Evolutionary conservation across 2,113 vertebrate genomes (phyloP), one percentile per base, ranked within the genome.

Genomic region (Plecturocebus donacophilus): DNA sequence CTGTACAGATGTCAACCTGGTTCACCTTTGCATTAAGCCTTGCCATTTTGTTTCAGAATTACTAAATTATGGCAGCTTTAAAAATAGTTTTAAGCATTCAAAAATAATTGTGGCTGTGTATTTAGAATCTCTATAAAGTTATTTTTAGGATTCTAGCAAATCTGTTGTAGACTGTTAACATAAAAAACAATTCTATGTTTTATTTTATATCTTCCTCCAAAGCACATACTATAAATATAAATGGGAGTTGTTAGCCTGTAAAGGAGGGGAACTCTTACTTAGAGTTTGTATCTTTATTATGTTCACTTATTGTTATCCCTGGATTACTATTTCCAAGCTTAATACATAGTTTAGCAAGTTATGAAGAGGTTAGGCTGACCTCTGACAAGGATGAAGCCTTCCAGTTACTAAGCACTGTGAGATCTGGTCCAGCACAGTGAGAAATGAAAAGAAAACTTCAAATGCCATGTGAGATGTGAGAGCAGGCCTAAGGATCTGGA

Each of bases 21-120:
- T 90, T 97, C 56, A 84, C 17, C 38, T 70, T 88, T 77, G 27
- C 47, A 35, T 47, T 94, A 84, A 40, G 16, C 14, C 68, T 66
- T 96, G 73, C 38, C 7, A 45, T 84, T 95, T 94, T 87, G 90
- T 93, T 96, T 96, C 40, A 87, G 47, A 92, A 95, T 93, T 66
- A 90, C 54, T 97, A 92, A 81, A 92, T 82, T 95, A 81, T 92
- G 75, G 90, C 45, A 96, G 85, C n/a, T 88, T 96, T 90, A 80
- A 86, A 97, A 96, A 86, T 71, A 92, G 27, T 66, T 71, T 75
- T 80, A 68, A 66, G 73, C 73, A 90, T 92, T 97, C 90, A 96
- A 95, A 97, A 97, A 96, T 87, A 97, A 97, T 85, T 64, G 54
- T 64, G 64, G 77, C 19, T 95, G 5, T 83, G 52, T 87, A 90